Base-by-base conservation (phyloP, 2,797 vertebrate genomes). In the Epinephelus malabaricus region DNA sequence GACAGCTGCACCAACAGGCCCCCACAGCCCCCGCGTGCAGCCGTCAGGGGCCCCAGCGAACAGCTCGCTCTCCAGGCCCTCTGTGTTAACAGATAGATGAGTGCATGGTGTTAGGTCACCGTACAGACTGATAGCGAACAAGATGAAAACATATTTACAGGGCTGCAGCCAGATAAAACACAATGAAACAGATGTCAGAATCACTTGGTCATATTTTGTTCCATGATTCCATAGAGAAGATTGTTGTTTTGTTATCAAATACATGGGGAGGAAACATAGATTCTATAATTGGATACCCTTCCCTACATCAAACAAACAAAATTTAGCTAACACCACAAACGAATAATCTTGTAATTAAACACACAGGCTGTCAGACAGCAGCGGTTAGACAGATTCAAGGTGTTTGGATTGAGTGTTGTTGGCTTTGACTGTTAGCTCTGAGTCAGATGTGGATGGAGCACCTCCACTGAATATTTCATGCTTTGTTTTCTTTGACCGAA, bases 1-100 rank as follows among this genome's bases (percentile, higher is more conserved):
- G 97, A 96, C 97, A 99, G 96, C 97, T 98, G 97, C 95, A 93
- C 90, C 93, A 94, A 88, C 92, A 92, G 93, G 90, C 88, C 89
- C 92, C 73, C 89, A 76, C 81, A 91, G 70, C 87, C 85, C 87
- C 88, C 81, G 72, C 74, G 74, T 89, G 86, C 90, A 90, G 92
- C 83, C 88, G 49, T 86, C 75, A 46, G 86, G 92, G 92, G 92
- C 85, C 88, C 86, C 90, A 73, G 80, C 76, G 50, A 61, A 73
- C 78, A 86, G 85, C 86, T 87, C 69, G 79, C 84, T 87, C 88
- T 78, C 86, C 93, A 94, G 95, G 87, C 94, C 92, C 85, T 84
- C 76, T 55, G 89, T 94, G 95, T 94, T 94, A 96, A 96, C 94
- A 93, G 95, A 95, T 94, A 92, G 94, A 95, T 94, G 94, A 90